Evolutionary conservation across 2,888 invertebrate species (phyloP).

Genomic region (Dione juno): DNA sequence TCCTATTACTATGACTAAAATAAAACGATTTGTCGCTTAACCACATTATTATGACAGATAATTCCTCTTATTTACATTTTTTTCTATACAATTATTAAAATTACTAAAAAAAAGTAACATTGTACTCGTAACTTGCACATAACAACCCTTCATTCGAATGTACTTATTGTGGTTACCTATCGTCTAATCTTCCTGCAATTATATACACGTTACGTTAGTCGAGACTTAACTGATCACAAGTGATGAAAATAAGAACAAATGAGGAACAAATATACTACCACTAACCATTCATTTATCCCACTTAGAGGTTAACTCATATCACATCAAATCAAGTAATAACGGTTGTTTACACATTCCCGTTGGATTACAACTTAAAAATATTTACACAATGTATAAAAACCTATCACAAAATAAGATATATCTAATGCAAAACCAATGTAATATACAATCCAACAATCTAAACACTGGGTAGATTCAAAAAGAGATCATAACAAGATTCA

Average conservation of each 20-base stretch:
- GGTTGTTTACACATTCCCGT: conserved; percentile 65
- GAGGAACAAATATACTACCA: conserved; percentile 79
- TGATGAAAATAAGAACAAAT: conserved; percentile 71
- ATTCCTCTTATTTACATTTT: conserved; percentile 82
- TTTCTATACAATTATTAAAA: conserved; percentile 77
- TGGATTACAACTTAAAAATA: conserved; percentile 70
- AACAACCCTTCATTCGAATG: conserved; percentile 75
- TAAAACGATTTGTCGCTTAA: conserved; percentile 82
- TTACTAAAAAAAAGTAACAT: conserved; percentile 77
- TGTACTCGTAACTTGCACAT: conserved; percentile 72
- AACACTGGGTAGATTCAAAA: conserved; percentile 82
- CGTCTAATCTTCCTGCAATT: conserved; percentile 60
- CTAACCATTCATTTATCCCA: conserved; percentile 69
- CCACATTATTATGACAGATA: conserved; percentile 82
- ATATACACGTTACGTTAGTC: conserved; percentile 77
- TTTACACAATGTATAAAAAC: conserved; percentile 76
- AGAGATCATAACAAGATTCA: conserved; percentile 83
- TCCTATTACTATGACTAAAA: conserved; percentile 80
- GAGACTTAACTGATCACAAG: conserved; percentile 80
- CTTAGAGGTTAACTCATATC: conserved; percentile 64
- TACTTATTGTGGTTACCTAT: conserved; percentile 69
- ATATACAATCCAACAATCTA: conserved; percentile 75
- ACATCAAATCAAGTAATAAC: conserved; percentile 66
- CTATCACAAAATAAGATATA: conserved; percentile 73
- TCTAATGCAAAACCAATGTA: conserved; percentile 67